A percentile compares a stretch with the other conserved stretches of the same genome.
These are phyloP conservation scores for Sinocyclocheilus grahami DNA, from an alignment of 2,113 vertebrate species.

Conservation along the genomic window DNA sequence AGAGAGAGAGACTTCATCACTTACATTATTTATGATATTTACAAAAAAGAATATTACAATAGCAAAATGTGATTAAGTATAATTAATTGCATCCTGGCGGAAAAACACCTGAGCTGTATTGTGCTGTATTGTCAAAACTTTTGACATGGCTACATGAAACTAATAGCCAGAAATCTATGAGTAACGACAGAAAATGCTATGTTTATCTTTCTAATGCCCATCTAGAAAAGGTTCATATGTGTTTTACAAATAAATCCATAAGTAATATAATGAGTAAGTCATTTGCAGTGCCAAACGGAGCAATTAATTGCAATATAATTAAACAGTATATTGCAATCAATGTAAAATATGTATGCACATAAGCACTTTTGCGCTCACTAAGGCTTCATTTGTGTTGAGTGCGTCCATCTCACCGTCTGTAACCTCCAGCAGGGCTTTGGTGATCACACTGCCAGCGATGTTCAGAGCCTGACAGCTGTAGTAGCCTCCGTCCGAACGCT, in stretches of 20 bases:
- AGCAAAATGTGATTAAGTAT: background rate
- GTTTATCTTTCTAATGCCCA: background rate
- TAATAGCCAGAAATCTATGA: background rate
- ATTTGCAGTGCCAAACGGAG: background rate
- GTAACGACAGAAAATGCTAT: background rate
- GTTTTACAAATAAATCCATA: background rate
- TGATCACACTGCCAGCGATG: slow-evolving; percentile 97
- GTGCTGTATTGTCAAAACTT: background rate
- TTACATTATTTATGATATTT: background rate
- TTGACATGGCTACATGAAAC: background rate
- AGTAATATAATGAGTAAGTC: background rate
- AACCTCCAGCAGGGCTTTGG: slow-evolving; percentile 96
- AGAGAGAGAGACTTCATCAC: background rate
- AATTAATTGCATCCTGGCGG: background rate
- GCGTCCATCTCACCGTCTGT: slow-evolving; percentile 86
- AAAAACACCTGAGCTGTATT: background rate
- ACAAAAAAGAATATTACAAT: background rate
- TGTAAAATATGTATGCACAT: background rate
- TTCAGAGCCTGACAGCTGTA: slow-evolving; percentile 99
- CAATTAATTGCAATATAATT: background rate
- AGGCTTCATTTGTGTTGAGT: background rate
- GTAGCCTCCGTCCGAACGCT: slow-evolving; percentile 91
- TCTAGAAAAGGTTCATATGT: background rate
- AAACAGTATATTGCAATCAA: background rate
- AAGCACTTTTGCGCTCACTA: background rate